Evolutionary conservation across 2,888 invertebrate genomes (phyloP), one percentile per base, ranked within the genome.

Genomic region (Zygaena filipendulae): DNA sequence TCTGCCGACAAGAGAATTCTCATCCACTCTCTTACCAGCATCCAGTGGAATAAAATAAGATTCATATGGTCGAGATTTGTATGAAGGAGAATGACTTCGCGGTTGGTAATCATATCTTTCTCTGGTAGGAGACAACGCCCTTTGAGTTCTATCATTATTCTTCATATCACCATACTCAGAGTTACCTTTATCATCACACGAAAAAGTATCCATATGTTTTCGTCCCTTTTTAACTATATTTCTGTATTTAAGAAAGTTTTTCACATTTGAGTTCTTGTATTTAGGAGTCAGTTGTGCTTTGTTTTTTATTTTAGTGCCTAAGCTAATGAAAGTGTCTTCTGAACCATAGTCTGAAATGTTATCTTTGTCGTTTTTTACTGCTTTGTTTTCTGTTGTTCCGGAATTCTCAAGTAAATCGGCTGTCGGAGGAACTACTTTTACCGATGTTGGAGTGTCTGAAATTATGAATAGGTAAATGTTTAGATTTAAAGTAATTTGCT

Each of bases 291-390:
- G 46, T 47, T 80, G 79, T 2, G 81, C 81, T 52, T 64, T 77
- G n/a, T 70, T 71, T 48, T 81, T 81, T 23, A 81, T 81, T 52
- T 80, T 81, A 19, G 74, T 70, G 20, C 81, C 81, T 49, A 81
- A 49, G 42, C 81, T 81, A 29, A 75, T 68, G 38, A 58, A 79
- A 2, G 81, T 81, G 29, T 81, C 81, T 49, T 77, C 80, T 5
- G 81, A 81, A 9, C 81, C 77, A 40, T 71, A 68, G 35, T 79
- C 79, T 2, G 79, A 79, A 16, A 64, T 68, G 39, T 79, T 79
- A 9, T 68, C 70, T 45, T 49, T 64, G 21, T 64, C 55, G 25
- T 34, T 54, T 13, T 40, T 54, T 16, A 45, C 32, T 19, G 46
- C 44, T 12, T 51, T 37, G 10, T 48, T 45, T 13, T 51, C 44